Percentiles rank a stretch among this genome's conserved stretches.
These are phyloP conservation scores for Clarias platycephalus DNA, from an alignment of 2,797 vertebrate genomes.

Conservation along the genomic window DNA sequence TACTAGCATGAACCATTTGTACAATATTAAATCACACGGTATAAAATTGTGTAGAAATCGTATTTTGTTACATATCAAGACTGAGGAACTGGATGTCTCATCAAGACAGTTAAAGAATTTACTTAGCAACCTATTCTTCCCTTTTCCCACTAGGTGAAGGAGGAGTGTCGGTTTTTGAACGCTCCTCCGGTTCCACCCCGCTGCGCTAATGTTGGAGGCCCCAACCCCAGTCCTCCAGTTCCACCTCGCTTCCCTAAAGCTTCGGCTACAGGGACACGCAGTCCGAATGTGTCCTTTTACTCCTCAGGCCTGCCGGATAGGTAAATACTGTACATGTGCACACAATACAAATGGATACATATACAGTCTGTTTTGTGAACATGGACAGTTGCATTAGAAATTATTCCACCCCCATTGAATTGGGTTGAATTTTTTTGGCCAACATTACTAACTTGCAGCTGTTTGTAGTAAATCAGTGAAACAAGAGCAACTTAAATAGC, in stretches of 20 bases:
- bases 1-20: not conserved
- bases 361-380: not conserved
- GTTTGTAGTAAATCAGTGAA: too few relatives aligned
- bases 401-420: too few relatives aligned
- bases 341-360: not conserved
- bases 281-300: slow-evolving; percentile 90
- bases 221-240: slow-evolving; percentile 79
- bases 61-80: not conserved
- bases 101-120: not conserved
- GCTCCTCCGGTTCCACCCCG: slow-evolving; percentile 92
- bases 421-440: too few relatives aligned
- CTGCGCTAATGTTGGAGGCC: slow-evolving; percentile 75
- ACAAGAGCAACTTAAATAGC: too few relatives aligned
- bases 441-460: too few relatives aligned
- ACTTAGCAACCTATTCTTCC: not conserved
- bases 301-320: slow-evolving; percentile 90
- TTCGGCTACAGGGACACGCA: slow-evolving; percentile 73
- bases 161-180: slow-evolving; percentile 93
- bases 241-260: slow-evolving; percentile 83
- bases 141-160: slow-evolving; percentile 81
- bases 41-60: not conserved
- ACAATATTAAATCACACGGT: not conserved
- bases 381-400: too few relatives aligned
- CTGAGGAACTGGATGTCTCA: not conserved
- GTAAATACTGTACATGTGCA: slow-evolving; percentile 67